phyloP scores from a whole-genome alignment of 2,113 vertebrate genomes.

The Haemorhous mexicanus region DNA sequence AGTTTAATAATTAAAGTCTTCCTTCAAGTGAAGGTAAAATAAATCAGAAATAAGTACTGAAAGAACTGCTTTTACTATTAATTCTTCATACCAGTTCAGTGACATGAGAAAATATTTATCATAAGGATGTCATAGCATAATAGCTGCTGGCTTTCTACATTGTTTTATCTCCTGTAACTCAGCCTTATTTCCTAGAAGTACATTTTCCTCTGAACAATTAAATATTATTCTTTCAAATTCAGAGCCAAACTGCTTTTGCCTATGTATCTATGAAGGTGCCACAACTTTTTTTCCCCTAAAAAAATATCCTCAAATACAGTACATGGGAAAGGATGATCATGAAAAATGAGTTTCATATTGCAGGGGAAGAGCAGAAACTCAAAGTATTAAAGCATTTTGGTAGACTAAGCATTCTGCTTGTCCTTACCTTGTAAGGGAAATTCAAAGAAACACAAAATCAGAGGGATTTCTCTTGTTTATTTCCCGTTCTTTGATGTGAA shows the following conservation, averaged over 20 bases:
- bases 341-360: not conserved
- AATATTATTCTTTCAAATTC: not conserved
- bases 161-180: not conserved
- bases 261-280: no score
- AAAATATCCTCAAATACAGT: not conserved
- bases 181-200: not conserved
- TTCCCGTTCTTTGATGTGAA: not conserved
- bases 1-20: not conserved
- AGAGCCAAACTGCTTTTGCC: not conserved
- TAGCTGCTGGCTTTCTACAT: not conserved
- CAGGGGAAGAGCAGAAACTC: not conserved
- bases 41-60: not conserved
- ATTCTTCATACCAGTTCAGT: not conserved
- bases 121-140: not conserved
- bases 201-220: not conserved
- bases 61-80: not conserved
- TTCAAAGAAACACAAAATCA: not conserved
- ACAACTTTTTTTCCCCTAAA: accelerated
- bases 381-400: not conserved
- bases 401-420: not conserved
- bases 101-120: not conserved
- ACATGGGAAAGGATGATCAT: not conserved
- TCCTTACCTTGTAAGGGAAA: not conserved
- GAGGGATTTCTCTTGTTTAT: not conserved
- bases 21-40: not conserved